A percentile compares a stretch with the other conserved stretches of the same genome.
Evolutionary conservation across 92 coral and sea anemone genomes (phyloP).

Genomic region (Diadumene lineata): DNA sequence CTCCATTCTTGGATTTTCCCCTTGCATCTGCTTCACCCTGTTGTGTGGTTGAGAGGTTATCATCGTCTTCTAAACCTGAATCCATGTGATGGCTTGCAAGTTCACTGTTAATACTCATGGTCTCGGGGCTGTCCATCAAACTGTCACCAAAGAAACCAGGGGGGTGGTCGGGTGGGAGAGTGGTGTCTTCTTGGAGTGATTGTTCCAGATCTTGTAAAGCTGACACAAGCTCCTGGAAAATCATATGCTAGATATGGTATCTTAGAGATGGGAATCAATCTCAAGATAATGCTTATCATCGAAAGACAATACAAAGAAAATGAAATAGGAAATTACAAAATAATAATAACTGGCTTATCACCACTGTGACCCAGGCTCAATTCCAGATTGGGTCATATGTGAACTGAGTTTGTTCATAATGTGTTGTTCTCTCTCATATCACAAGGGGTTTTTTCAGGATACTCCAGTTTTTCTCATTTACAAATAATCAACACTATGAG

Average conservation of each 20-base stretch:
- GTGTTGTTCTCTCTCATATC: too few relatives aligned
- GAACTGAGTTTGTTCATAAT: too few relatives aligned
- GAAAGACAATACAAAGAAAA: too few relatives aligned
- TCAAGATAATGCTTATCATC: too few relatives aligned
- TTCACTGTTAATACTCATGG: slow-evolving; percentile 67
- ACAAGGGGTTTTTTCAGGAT: too few relatives aligned
- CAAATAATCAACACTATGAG: too few relatives aligned
- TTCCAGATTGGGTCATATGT: too few relatives aligned
- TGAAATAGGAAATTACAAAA: too few relatives aligned
- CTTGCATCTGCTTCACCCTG: slow-evolving; percentile 37
- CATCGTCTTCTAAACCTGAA: slow-evolving; percentile 54
- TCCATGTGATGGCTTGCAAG: slow-evolving; percentile 34
- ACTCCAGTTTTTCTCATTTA: too few relatives aligned
- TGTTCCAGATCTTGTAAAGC: slow-evolving; percentile 60
- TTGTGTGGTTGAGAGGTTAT: slow-evolving; percentile 41
- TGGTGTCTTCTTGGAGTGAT: slow-evolving; percentile 53
- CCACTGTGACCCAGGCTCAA: too few relatives aligned
- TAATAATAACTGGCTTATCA: too few relatives aligned
- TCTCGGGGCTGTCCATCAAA: slow-evolving; percentile 62
- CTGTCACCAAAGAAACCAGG: slow-evolving; percentile 53
- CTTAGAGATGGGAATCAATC: too few relatives aligned
- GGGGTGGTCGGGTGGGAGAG: slow-evolving; percentile 25
- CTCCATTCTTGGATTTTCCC: slow-evolving; percentile 23
- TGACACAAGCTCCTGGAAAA: slow-evolving; percentile 38
- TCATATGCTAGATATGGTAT: neutral